phyloP scores from a whole-genome alignment of 2,113 vertebrate genomes.

The Stigmatopora argus region DNA sequence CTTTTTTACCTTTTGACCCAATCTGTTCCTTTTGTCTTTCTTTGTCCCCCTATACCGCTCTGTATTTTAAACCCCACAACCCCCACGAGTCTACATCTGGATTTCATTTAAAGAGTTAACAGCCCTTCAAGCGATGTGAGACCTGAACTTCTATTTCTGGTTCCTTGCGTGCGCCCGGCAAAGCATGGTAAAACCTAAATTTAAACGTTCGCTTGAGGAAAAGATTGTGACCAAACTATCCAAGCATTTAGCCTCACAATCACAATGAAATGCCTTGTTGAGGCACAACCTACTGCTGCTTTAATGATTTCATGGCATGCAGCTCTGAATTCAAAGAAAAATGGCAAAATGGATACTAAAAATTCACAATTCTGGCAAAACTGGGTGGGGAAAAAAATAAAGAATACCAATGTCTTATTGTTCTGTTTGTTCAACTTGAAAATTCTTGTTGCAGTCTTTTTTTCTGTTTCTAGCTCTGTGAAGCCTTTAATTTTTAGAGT shows the following conservation, averaged over 20 bases:
- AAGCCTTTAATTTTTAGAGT: too few species aligned
- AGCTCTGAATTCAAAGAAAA: background rate
- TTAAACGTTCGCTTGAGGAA: conserved; percentile 23
- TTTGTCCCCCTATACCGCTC: conserved; percentile 44
- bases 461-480: too few species aligned
- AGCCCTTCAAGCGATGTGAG: conserved; percentile 55
- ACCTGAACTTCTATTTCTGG: conserved; percentile 28
- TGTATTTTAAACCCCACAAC: conserved; percentile 54
- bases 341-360: background rate
- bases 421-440: too few species aligned
- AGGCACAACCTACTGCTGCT: background rate
- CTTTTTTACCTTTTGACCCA: conserved; percentile 23
- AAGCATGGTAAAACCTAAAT: conserved; percentile 31
- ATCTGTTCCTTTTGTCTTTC: conserved; percentile 21
- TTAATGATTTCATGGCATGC: background rate
- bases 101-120: conserved; percentile 62
- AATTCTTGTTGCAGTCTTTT: too few species aligned
- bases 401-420: too few species aligned
- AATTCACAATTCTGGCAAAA: too few species aligned
- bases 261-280: background rate
- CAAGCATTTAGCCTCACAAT: background rate
- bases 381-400: too few species aligned
- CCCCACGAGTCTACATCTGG: conserved; percentile 65
- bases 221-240: conserved; percentile 20
- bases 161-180: conserved; percentile 11